A percentile compares a stretch with the other conserved stretches of the same genome.
These are phyloP conservation scores for Drosophila nasuta DNA, from an alignment of 1,140 invertebrate species.

Conservation along the genomic window DNA sequence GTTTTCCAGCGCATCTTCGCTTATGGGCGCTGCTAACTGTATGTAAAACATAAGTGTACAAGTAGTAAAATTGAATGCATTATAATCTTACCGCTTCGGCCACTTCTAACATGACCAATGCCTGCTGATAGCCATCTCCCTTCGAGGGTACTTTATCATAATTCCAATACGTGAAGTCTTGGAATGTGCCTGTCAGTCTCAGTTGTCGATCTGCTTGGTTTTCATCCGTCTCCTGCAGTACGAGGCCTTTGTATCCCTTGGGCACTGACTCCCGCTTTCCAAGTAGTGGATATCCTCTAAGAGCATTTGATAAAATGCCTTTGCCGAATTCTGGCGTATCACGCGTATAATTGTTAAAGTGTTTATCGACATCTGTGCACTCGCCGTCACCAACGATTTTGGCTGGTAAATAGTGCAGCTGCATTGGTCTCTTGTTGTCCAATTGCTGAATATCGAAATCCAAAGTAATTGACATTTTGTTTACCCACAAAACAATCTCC, in stretches of 20 bases:
- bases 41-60: not conserved
- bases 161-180: conserved; percentile 91
- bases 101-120: conserved; percentile 90
- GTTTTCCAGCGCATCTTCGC: conserved; percentile 43
- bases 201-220: conserved; percentile 87
- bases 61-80: not conserved
- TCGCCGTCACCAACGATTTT: conserved; percentile 89
- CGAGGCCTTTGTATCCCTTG: conserved; percentile 87
- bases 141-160: conserved; percentile 89
- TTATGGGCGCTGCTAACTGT: conserved; percentile 50
- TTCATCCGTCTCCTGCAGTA: conserved; percentile 87
- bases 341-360: conserved; percentile 88
- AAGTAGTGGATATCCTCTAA: conserved; percentile 89
- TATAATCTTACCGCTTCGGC: conserved; percentile 87
- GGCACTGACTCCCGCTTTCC: conserved; percentile 87
- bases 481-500: not conserved
- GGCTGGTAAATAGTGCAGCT: conserved; percentile 90
- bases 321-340: conserved; percentile 73
- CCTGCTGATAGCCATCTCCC: conserved; percentile 88
- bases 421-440: conserved; percentile 77
- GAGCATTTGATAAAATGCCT: conserved; percentile 85
- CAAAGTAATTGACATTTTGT: conserved; percentile 86
- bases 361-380: conserved; percentile 88
- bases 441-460: conserved; percentile 85
- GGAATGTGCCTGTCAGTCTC: conserved; percentile 87